Conservation (phyloP, 2,797 vertebrate genomes). For the Lutjanus campechanus region DNA sequence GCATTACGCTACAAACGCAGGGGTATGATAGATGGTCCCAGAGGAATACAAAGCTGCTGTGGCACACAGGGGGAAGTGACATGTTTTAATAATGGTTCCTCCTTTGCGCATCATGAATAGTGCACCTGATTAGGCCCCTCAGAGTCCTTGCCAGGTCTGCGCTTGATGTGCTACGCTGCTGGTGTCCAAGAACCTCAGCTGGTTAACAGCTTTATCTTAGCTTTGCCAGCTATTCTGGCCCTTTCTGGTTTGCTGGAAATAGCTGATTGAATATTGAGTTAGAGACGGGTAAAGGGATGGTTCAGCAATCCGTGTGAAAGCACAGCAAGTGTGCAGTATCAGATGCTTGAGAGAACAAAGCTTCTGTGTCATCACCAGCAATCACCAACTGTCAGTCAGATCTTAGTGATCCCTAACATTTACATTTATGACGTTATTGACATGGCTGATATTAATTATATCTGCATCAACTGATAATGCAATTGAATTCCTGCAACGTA, state of each 20-base stretch:
- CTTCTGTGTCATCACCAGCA: slow-evolving; percentile 1
- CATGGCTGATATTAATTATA: slow-evolving; percentile 4
- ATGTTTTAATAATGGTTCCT: slow-evolving; percentile 72
- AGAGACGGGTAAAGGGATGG: slow-evolving; percentile 30
- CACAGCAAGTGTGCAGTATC: slow-evolving; percentile 31
- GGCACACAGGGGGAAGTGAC: slow-evolving; percentile 57
- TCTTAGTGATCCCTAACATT: background rate
- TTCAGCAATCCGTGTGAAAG: slow-evolving; percentile 33
- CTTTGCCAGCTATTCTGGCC: slow-evolving; percentile 22
- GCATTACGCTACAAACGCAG: slow-evolving; percentile 73
- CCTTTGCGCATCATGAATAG: slow-evolving; percentile 61
- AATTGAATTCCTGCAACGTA: background rate
- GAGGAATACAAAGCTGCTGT: slow-evolving; percentile 67
- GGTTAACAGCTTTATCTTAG: slow-evolving; percentile 40
- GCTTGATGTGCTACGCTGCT: slow-evolving; percentile 28
- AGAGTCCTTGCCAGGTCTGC: slow-evolving; percentile 28
- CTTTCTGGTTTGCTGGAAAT: slow-evolving; percentile 39
- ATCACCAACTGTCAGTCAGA: background rate
- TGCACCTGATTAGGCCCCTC: slow-evolving; percentile 60
- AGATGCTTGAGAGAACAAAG: slow-evolving; percentile 27
- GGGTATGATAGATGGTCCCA: slow-evolving; percentile 74
- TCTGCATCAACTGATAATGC: background rate
- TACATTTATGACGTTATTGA: background rate
- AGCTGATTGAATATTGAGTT: slow-evolving; percentile 49
- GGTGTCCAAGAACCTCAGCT: slow-evolving; percentile 22